Evolutionary conservation across 2,888 invertebrate genomes (phyloP).

Genomic region (Phaonia tiefii): DNA sequence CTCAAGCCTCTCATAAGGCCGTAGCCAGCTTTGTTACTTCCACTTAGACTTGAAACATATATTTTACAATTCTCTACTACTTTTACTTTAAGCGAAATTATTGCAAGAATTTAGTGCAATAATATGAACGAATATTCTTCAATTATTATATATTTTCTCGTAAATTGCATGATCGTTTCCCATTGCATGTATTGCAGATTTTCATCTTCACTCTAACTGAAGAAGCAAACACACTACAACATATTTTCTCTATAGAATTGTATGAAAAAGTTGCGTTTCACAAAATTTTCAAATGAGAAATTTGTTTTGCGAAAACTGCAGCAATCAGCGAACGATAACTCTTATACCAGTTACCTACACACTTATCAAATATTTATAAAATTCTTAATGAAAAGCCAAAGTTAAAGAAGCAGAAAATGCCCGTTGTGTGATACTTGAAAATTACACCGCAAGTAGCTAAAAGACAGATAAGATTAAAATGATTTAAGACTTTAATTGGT

Average conservation of each 20-base stretch:
- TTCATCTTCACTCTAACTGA: slow-evolving; percentile 25
- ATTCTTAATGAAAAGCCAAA: slow-evolving; percentile 57
- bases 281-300: slow-evolving; percentile 52
- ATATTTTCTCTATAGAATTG: slow-evolving; percentile 21
- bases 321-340: slow-evolving; percentile 40
- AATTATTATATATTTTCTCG: slow-evolving; percentile 23
- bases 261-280: slow-evolving; percentile 52
- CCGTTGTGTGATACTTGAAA: slow-evolving; percentile 57
- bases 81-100: slow-evolving; percentile 18
- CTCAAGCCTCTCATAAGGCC: too few relatives aligned
- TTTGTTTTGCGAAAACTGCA: slow-evolving; percentile 57
- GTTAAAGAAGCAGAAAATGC: slow-evolving; percentile 62
- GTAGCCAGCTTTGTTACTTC: too few relatives aligned
- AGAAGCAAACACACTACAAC: slow-evolving; percentile 23
- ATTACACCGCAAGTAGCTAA: slow-evolving; percentile 65
- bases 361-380: slow-evolving; percentile 40
- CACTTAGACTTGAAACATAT: too few relatives aligned
- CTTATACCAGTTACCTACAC: neutral
- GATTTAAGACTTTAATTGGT: slow-evolving; percentile 61
- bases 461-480: slow-evolving; percentile 65
- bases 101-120: neutral
- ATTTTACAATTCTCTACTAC: slow-evolving; percentile 15
- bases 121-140: neutral
- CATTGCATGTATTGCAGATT: slow-evolving; percentile 43
- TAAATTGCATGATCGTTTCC: slow-evolving; percentile 20